These are phyloP conservation scores for Lipophrys pholis DNA, from an alignment of 2,113 vertebrate species.

Conservation along the genomic window DNA sequence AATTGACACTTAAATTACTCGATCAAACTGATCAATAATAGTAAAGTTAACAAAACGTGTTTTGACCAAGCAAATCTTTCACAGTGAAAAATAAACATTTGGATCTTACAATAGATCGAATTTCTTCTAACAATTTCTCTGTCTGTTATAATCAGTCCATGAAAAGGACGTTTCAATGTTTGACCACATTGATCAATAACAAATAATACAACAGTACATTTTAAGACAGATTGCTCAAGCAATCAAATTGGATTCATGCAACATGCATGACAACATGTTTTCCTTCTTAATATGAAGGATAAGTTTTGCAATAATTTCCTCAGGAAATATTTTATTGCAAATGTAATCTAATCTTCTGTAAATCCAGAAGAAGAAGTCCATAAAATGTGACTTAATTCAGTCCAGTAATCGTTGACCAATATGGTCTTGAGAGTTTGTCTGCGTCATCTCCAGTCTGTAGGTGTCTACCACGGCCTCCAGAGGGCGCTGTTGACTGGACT, in stretches of 20 bases:
- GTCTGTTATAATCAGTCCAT: not conserved
- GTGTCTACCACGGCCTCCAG: constrained; percentile 74
- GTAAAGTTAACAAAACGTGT: no score
- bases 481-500: constrained; percentile 44
- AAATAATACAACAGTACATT: no score
- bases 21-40: not conserved
- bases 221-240: no score
- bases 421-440: constrained; percentile 32
- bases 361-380: constrained; percentile 18
- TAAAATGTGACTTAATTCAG: not conserved
- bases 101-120: not conserved
- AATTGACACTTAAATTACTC: not conserved
- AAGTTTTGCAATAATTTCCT: constrained; percentile 17
- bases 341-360: not conserved
- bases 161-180: not conserved
- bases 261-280: constrained; percentile 23
- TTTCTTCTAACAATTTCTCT: no score
- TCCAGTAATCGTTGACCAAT: constrained; percentile 43
- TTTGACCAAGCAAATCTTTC: not conserved
- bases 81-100: not conserved
- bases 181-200: no score
- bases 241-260: no score
- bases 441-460: constrained; percentile 22
- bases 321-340: constrained; percentile 13
- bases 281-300: constrained; percentile 12